These are phyloP conservation scores for Noctua janthe DNA, from an alignment of 2,888 invertebrate genomes.

Conservation along the genomic window DNA sequence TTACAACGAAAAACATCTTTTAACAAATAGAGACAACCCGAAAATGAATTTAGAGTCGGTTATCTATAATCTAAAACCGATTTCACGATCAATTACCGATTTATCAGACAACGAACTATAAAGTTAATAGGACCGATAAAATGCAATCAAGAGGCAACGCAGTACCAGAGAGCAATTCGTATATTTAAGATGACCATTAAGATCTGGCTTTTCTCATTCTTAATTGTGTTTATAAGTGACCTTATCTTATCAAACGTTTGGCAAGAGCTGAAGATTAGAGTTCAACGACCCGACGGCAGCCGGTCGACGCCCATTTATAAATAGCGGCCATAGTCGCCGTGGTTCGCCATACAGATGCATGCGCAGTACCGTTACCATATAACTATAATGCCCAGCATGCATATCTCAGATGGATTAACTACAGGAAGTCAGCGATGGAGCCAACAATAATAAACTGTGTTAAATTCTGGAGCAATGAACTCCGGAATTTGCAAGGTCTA, in stretches of 20 bases:
- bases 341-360: slow-evolving; percentile 76
- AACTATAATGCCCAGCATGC: slow-evolving; percentile 50
- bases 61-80: slow-evolving; percentile 32
- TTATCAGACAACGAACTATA: slow-evolving; percentile 41
- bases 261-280: slow-evolving; percentile 78
- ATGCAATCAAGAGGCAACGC: slow-evolving; percentile 47
- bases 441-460: slow-evolving; percentile 30
- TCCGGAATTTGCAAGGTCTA: slow-evolving; percentile 26
- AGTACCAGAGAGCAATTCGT: slow-evolving; percentile 19
- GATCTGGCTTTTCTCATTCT: slow-evolving; percentile 56
- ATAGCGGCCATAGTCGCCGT: slow-evolving; percentile 74
- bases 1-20: neutral
- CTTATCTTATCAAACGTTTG: slow-evolving; percentile 80
- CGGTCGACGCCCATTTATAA: slow-evolving; percentile 82
- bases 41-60: neutral
- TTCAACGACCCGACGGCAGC: slow-evolving; percentile 77
- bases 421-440: slow-evolving; percentile 40
- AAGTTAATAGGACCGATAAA: slow-evolving; percentile 51
- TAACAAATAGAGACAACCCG: neutral
- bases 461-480: slow-evolving; percentile 50
- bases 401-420: slow-evolving; percentile 56
- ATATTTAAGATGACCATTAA: slow-evolving; percentile 46
- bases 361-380: slow-evolving; percentile 75
- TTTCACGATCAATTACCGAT: slow-evolving; percentile 53
- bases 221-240: slow-evolving; percentile 49